phyloP scores from a whole-genome alignment of 2,113 vertebrate genomes.

The Centropus bengalensis region DNA sequence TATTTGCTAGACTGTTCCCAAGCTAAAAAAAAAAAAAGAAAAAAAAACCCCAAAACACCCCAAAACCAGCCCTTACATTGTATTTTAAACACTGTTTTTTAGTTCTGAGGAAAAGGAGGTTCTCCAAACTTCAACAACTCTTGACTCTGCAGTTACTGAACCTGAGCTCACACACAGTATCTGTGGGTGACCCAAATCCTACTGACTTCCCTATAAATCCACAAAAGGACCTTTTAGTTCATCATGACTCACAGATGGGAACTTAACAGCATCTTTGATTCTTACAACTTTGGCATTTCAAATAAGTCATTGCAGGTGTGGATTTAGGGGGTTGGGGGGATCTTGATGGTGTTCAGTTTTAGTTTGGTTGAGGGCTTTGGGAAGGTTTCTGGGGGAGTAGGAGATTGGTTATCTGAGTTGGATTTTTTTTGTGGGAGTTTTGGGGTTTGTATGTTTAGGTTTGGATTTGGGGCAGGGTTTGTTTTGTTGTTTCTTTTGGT shows the following conservation, averaged over 20 bases:
- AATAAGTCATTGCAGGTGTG: background rate
- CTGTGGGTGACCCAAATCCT: background rate
- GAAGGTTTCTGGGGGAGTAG: background rate
- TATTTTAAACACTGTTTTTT: background rate
- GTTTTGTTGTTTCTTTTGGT: background rate
- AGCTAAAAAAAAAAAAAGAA: background rate
- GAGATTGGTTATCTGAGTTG: too few relatives aligned
- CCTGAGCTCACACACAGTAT: background rate
- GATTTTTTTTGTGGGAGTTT: background rate
- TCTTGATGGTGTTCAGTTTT: background rate
- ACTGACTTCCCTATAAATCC: background rate
- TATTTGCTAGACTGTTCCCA: background rate
- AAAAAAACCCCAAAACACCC: too few relatives aligned
- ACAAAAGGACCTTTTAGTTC: background rate
- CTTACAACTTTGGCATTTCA: background rate
- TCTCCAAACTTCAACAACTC: background rate
- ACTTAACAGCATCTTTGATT: background rate
- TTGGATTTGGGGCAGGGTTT: background rate
- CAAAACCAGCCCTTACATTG: accelerated
- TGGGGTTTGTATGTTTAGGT: background rate
- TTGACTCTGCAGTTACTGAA: background rate
- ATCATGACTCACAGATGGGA: background rate
- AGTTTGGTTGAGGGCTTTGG: background rate
- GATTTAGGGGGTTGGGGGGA: accelerated
- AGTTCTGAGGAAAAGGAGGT: background rate